phyloP scores from a whole-genome alignment of 2,888 invertebrate species.

The Aporophyla lueneburgensis region DNA sequence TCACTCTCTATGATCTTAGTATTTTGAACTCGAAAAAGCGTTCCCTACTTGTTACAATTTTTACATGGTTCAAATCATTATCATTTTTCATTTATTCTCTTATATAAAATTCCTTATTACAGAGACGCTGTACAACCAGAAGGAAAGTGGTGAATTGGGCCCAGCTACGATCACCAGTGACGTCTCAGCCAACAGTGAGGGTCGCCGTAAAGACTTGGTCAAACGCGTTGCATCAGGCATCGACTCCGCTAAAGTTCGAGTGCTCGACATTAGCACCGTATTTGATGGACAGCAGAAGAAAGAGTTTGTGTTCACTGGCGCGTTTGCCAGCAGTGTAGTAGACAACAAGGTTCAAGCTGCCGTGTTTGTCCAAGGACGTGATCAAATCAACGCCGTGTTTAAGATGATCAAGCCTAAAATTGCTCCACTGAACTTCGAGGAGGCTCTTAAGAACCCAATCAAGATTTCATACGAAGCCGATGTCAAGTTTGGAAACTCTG shows the following conservation, averaged over 20 bases:
- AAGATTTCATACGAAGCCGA: slow-evolving; percentile 86
- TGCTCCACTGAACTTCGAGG: slow-evolving; percentile 87
- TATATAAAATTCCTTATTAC: slow-evolving; percentile 53
- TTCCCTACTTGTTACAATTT: not conserved
- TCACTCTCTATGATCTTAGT: not conserved
- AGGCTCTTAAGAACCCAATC: slow-evolving; percentile 89
- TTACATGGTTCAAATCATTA: not conserved
- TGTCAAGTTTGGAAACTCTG: slow-evolving; percentile 87
- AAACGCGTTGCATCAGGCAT: slow-evolving; percentile 90
- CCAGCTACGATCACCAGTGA: slow-evolving; percentile 76
- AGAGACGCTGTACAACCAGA: slow-evolving; percentile 80
- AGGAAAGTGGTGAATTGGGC: slow-evolving; percentile 73
- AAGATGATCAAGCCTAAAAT: slow-evolving; percentile 86
- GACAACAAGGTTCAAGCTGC: slow-evolving; percentile 89
- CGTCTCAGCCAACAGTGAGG: slow-evolving; percentile 81
- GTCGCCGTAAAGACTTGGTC: slow-evolving; percentile 88
- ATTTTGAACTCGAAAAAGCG: not conserved
- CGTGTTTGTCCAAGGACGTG: slow-evolving; percentile 82
- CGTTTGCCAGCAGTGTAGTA: slow-evolving; percentile 89
- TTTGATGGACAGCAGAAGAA: slow-evolving; percentile 89
- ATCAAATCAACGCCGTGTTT: slow-evolving; percentile 87
- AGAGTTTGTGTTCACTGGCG: slow-evolving; percentile 89
- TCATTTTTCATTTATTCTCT: not conserved
- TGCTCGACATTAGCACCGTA: slow-evolving; percentile 89
- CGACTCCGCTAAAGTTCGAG: slow-evolving; percentile 85